Evolutionary conservation across 2,113 vertebrate genomes (phyloP), one percentile per base, ranked within the genome.

Genomic region (Amblyopsis rosae): DNA sequence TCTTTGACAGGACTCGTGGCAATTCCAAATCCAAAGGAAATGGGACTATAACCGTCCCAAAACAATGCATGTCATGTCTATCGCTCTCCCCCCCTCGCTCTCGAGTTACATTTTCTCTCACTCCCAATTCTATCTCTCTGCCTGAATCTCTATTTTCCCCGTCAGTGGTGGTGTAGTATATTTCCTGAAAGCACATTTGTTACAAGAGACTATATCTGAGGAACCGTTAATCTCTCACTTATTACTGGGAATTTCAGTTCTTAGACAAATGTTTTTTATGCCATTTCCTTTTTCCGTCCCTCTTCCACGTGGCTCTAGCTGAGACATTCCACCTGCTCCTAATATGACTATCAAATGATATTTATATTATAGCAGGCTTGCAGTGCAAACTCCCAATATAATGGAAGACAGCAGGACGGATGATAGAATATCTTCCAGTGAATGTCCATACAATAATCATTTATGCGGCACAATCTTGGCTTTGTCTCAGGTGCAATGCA

Each of bases 1-100:
- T 67, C 88, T 86, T 85, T 86, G 87, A 90, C 83, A 85, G 80
- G 79, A 54, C 61, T 62, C 69, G 79, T 86, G 73, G 83, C 32
- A n/a, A 70, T 54, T 80, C 61, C 48, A 69, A 81, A 83, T 86
- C 77, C 78, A 81, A 81, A 91, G 56, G 71, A 79, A 86, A 87
- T 76, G 69, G 80, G 73, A 69, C 72, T 59, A 75, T 72, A 87
- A 82, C 83, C 78, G 78, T 81, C 73, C 79, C 51, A 72, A 80
- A 74, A 80, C 62, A 65, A n/a, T 67, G 48, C 75, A 75, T 82
- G 12, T 82, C 63, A 62, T 15, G 10, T 53, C 58, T 57, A 13
- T 70, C 46, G 35, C 46, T 65, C 19, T 50, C 9, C 35, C 50
- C 50, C n/a, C 33, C 6, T 26, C 33, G 8, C 19, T 26, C 17